Percentiles rank a stretch among this genome's conserved stretches.
These are phyloP conservation scores for Thamnophis sirtalis DNA, from an alignment of 2,113 vertebrate species.

Conservation along the genomic window DNA sequence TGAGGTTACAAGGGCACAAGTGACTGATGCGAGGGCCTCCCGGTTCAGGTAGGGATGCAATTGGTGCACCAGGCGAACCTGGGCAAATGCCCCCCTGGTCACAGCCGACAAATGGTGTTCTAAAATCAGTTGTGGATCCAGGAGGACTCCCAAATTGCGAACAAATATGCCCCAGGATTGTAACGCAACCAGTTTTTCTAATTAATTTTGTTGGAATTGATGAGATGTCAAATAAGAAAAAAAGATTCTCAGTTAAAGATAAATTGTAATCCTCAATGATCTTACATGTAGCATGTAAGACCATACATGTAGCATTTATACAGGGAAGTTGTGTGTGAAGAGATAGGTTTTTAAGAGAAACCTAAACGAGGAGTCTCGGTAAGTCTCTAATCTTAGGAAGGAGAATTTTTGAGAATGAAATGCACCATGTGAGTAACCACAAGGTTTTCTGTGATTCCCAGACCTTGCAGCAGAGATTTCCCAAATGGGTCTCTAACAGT, in stretches of 20 bases:
- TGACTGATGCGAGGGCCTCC: no score
- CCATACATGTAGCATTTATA: not conserved
- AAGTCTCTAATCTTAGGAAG: not conserved
- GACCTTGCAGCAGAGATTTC: not conserved
- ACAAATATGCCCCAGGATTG: constrained; percentile 13
- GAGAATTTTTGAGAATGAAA: not conserved
- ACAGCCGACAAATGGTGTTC: no score
- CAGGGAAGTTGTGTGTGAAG: not conserved
- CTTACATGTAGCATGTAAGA: not conserved
- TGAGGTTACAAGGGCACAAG: no score
- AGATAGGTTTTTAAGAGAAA: not conserved
- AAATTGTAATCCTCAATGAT: not conserved
- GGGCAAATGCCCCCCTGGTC: no score
- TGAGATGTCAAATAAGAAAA: constrained; percentile 22
- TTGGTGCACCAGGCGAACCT: no score
- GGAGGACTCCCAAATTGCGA: no score
- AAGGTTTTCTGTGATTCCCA: not conserved
- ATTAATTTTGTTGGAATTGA: constrained; percentile 18
- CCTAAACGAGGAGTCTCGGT: not conserved
- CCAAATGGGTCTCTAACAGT: not conserved
- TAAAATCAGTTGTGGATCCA: no score
- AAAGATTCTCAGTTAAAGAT: not conserved
- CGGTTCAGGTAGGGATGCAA: no score
- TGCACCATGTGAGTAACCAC: not conserved
- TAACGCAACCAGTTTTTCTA: constrained; percentile 2